phyloP scores from a whole-genome alignment of 2,888 invertebrate genomes.

The Caenorhabditis sp. region DNA sequence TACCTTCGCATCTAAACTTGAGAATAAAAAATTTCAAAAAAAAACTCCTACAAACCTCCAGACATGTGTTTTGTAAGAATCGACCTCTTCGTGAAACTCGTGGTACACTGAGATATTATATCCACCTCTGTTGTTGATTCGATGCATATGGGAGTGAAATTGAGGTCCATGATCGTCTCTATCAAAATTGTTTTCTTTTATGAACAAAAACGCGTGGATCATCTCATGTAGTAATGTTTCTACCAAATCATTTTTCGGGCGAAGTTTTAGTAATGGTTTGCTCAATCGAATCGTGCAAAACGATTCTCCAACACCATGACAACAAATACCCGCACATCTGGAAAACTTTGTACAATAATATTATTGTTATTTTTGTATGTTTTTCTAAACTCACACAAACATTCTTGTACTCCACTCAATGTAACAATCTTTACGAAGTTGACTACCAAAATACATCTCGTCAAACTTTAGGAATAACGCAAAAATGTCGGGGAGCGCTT shows the following conservation, averaged over 20 bases:
- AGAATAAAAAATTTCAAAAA: constrained; percentile 30
- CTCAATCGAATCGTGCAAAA: constrained; percentile 84
- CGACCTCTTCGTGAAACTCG: constrained; percentile 91
- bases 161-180: constrained; percentile 93
- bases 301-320: background rate
- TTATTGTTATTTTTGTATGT: too few species aligned
- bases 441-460: background rate
- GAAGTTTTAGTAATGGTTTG: constrained; percentile 86
- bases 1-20: constrained; percentile 53
- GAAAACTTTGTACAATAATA: background rate
- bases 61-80: constrained; percentile 86
- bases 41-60: constrained; percentile 79
- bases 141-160: constrained; percentile 76
- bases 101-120: constrained; percentile 90
- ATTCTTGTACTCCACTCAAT: background rate
- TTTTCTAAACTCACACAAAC: constrained; percentile 1
- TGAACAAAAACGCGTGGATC: constrained; percentile 76
- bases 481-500: background rate
- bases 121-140: constrained; percentile 85
- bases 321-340: background rate
- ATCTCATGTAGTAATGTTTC: constrained; percentile 82
- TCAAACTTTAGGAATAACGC: background rate
- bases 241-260: constrained; percentile 91
- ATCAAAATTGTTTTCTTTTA: constrained; percentile 82
- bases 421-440: background rate